These are phyloP conservation scores for Cyrtodaria siliqua DNA, from an alignment of 2,888 invertebrate species.

Conservation along the genomic window DNA sequence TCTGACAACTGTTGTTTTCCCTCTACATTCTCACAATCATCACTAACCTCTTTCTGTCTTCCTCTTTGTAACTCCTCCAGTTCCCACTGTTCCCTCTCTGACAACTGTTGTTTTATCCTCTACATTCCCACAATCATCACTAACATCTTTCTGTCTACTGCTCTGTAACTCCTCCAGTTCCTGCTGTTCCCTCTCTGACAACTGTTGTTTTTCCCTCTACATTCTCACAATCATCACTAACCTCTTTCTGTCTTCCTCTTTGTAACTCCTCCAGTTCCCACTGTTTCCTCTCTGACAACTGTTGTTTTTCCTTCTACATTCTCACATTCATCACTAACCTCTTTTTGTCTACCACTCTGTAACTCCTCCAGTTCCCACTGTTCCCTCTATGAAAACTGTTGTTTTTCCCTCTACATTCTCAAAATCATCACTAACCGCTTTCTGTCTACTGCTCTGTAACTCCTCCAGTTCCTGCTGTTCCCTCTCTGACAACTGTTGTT, in stretches of 20 bases:
- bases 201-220: too few species aligned
- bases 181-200: too few species aligned
- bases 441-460: too few species aligned
- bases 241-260: neutral
- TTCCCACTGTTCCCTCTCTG: conserved; percentile 70
- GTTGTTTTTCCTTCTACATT: conserved; percentile 60
- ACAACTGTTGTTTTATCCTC: conserved; percentile 63
- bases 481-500: too few species aligned
- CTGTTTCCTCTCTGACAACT: conserved; percentile 70
- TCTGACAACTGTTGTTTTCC: too few species aligned
- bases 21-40: too few species aligned
- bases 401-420: conserved; percentile 57
- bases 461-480: too few species aligned
- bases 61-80: conserved; percentile 50
- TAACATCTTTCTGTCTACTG: too few species aligned
- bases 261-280: conserved; percentile 60
- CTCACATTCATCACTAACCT: conserved; percentile 62
- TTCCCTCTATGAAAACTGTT: conserved; percentile 71
- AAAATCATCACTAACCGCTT: too few species aligned
- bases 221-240: too few species aligned
- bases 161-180: too few species aligned
- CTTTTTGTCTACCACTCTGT: conserved; percentile 44
- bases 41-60: neutral
- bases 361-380: conserved; percentile 64
- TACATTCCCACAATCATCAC: too few species aligned